Conservation (phyloP, 2,888 invertebrate genomes). For the Quadroppia sp. region DNA sequence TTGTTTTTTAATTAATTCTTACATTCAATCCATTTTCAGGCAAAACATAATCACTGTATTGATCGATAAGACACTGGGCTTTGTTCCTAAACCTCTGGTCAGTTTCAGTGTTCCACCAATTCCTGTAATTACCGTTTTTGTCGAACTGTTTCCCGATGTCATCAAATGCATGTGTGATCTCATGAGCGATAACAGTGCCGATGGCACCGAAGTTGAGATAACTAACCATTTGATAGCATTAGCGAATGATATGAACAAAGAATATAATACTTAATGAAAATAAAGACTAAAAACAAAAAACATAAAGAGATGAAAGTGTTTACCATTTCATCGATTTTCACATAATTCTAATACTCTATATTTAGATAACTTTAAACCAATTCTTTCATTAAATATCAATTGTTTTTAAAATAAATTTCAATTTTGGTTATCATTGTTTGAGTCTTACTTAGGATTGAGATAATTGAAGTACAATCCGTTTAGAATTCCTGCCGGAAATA, state of each 20-base stretch:
- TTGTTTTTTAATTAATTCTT: constrained; percentile 49
- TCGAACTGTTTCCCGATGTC: constrained; percentile 70
- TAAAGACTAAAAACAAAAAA: too few relatives aligned
- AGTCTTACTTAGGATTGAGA: constrained; percentile 49
- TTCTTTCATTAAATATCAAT: not conserved
- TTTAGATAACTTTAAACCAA: not conserved
- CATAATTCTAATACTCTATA: too few relatives aligned
- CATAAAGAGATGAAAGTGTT: too few relatives aligned
- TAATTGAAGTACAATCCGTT: constrained; percentile 51
- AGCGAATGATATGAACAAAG: too few relatives aligned
- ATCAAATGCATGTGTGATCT: constrained; percentile 56
- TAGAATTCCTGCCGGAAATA: constrained; percentile 49
- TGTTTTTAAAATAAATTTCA: too few relatives aligned
- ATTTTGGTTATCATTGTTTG: not conserved
- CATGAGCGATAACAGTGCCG: constrained; percentile 54
- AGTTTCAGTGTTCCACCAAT: constrained; percentile 87
- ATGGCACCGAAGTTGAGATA: constrained; percentile 49
- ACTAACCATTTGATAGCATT: constrained; percentile 41
- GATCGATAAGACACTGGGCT: constrained; percentile 72
- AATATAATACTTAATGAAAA: too few relatives aligned
- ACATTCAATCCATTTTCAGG: constrained; percentile 70
- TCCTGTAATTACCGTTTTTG: constrained; percentile 79
- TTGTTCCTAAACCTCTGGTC: constrained; percentile 75
- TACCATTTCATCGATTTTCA: too few relatives aligned
- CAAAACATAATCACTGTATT: constrained; percentile 85